Evolutionary conservation across 2,113 vertebrate species (phyloP).

Genomic region (Pteruthius melanotis): DNA sequence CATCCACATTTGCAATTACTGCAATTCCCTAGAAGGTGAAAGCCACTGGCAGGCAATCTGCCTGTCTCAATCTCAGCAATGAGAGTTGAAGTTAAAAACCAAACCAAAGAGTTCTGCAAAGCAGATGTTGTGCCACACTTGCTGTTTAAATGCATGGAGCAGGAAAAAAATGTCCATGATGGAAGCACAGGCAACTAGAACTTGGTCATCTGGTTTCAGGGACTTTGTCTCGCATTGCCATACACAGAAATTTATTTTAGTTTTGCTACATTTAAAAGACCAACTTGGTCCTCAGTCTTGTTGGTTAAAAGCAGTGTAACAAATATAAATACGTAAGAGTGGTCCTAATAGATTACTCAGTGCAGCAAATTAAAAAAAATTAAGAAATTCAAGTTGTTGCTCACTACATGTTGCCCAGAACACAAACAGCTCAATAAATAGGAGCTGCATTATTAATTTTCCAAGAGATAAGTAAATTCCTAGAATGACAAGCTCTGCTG

Average conservation of each 20-base stretch:
- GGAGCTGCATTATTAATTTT: slow-evolving; percentile 5
- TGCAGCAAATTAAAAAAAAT: neutral
- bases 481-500: neutral
- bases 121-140: slow-evolving; percentile 39
- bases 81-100: slow-evolving; percentile 15
- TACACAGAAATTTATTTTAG: neutral
- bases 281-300: neutral
- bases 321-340: neutral
- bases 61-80: slow-evolving; percentile 37
- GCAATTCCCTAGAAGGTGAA: slow-evolving; percentile 46
- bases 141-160: slow-evolving; percentile 45
- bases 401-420: neutral
- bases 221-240: neutral
- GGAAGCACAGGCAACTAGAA: slow-evolving; percentile 38
- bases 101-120: slow-evolving; percentile 38
- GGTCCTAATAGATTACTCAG: neutral
- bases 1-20: slow-evolving; percentile 46
- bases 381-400: neutral
- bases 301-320: neutral
- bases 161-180: slow-evolving; percentile 22
- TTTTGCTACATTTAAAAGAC: neutral
- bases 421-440: neutral
- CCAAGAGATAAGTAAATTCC: neutral
- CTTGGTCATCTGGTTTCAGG: neutral
- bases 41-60: neutral